phyloP scores from a whole-genome alignment of 37 sponge, comb jelly and placozoan species.

The Hormiphora californensis region DNA sequence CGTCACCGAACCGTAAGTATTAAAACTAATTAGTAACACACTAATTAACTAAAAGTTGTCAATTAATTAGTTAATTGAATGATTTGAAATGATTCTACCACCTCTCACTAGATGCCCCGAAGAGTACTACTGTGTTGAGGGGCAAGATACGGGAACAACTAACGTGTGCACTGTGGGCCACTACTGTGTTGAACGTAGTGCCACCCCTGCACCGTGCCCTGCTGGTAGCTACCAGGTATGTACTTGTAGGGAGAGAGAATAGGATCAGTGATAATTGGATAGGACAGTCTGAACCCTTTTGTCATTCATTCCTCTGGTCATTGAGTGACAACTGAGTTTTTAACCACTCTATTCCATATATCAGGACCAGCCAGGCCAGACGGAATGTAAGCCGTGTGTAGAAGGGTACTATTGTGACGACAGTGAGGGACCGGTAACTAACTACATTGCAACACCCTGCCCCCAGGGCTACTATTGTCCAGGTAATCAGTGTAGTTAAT shows the following conservation, averaged over 20 bases:
- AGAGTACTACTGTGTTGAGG: constrained; percentile 56
- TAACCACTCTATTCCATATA: background rate
- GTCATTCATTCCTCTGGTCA: too few species aligned
- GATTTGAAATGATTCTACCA: too few species aligned
- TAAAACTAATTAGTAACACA: background rate
- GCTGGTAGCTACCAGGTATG: constrained; percentile 50
- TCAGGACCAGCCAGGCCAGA: constrained; percentile 40
- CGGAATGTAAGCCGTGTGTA: constrained; percentile 53
- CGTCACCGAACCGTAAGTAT: constrained; percentile 23
- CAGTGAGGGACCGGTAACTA: constrained; percentile 15
- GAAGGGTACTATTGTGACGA: constrained; percentile 56
- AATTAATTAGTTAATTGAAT: too few species aligned
- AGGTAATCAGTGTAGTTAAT: too few species aligned
- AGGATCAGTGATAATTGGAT: too few species aligned
- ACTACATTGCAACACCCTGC: constrained; percentile 22
- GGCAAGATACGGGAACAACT: background rate
- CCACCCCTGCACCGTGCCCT: constrained; percentile 52
- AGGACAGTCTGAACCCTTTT: too few species aligned
- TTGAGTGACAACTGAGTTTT: background rate
- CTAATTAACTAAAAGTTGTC: background rate
- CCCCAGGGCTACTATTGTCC: constrained; percentile 57
- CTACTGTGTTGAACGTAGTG: constrained; percentile 19
- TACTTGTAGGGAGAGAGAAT: too few species aligned
- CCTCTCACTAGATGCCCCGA: constrained; percentile 34
- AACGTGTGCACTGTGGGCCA: constrained; percentile 56